Evolutionary conservation across 2,888 invertebrate genomes (phyloP), one percentile per base, ranked within the genome.

Genomic region (Epirrita christyi): DNA sequence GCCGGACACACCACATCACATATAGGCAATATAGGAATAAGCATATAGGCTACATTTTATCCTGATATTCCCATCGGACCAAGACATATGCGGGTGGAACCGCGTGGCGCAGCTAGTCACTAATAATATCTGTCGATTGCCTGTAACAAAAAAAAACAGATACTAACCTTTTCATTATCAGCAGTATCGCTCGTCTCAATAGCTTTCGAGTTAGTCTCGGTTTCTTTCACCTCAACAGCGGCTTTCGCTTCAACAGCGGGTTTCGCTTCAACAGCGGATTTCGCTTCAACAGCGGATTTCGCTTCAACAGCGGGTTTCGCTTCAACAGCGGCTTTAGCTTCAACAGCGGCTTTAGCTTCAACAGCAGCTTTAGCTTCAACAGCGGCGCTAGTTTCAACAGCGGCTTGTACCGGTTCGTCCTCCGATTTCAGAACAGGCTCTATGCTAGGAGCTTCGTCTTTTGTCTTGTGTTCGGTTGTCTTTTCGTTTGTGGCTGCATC

Each of bases 361-460:
- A 10, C 32, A 9, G 32, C 32, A 7, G 32, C 32, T 32, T 7
- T 32, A 2, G 6, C 32, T 9, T 1, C 10, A 9, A 9, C 32
- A 32, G 32, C 32, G 32, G 32, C 1, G 2, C 1, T 10, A 2
- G 32, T 6, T 32, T 32, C 10, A 32, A 10, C 32, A 9, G 32
- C 32, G 32, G 32, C 32, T 32, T 7, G 7, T 32, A 10, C 32
- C 8, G 7, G 32, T 32, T 32, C 8, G 8, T 9, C 32, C 8
- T 32, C 32, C 9, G 32, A 44, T 44, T 61, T 53, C n/a, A 45
- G 51, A 27, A 14, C 38, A 2, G 36, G 49, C 44, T 76, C 81
- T 84, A 86, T 85, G 70, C 85, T 85, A 0, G 85, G 84, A 45
- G 85, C 83, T 55, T 84, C 78, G 58, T 77, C 66, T 46, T 63